Evolutionary conservation across 1,140 invertebrate genomes (phyloP).

Genomic region (Anastrepha ludens): DNA sequence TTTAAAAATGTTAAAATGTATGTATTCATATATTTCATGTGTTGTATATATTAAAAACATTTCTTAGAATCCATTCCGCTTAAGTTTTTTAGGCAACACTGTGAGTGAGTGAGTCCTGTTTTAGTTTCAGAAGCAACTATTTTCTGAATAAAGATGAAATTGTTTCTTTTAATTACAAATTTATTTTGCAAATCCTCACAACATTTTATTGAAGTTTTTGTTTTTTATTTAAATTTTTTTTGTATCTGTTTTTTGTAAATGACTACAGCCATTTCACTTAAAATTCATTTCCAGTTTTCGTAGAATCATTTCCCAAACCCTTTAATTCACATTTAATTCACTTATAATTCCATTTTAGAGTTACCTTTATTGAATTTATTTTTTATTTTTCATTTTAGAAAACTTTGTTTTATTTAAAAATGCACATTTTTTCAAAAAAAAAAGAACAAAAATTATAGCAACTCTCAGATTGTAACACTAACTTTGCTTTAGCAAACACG

Average conservation of each 20-base stretch:
- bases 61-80: too few relatives aligned
- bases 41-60: too few relatives aligned
- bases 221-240: too few relatives aligned
- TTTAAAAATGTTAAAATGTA: too few relatives aligned
- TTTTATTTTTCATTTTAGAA: background rate
- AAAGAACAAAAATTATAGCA: background rate
- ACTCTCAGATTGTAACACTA: too few relatives aligned
- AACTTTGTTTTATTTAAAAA: background rate
- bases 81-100: too few relatives aligned
- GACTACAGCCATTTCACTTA: background rate
- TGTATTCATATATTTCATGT: too few relatives aligned
- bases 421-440: background rate
- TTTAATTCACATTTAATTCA: background rate
- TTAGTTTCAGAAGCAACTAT: too few relatives aligned
- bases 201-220: background rate
- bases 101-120: too few relatives aligned
- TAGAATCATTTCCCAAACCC: background rate
- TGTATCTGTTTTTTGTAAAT: too few relatives aligned
- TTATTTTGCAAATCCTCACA: background rate
- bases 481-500: constrained; percentile 19
- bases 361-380: background rate
- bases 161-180: background rate
- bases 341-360: background rate
- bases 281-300: background rate
- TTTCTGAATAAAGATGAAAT: too few relatives aligned